phyloP scores from a whole-genome alignment of 2,797 vertebrate genomes.

The Sus cebifrons region DNA sequence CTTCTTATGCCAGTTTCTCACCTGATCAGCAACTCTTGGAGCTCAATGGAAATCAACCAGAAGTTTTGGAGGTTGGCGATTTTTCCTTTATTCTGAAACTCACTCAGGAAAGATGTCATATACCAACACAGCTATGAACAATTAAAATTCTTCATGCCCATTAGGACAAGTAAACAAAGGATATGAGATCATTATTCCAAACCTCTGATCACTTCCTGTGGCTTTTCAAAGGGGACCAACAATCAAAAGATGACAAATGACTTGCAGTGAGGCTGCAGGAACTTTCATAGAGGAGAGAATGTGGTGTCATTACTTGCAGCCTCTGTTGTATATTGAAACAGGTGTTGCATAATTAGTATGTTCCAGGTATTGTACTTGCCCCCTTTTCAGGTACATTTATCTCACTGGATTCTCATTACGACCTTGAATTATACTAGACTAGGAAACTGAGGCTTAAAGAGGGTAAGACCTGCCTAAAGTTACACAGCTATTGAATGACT shows the following conservation, averaged over 20 bases:
- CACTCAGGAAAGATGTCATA: slow-evolving; percentile 25
- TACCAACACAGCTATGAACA: slow-evolving; percentile 4
- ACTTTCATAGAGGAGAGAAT: not conserved
- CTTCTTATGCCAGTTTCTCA: not conserved
- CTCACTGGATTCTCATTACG: not conserved
- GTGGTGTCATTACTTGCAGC: not conserved
- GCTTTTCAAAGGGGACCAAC: not conserved
- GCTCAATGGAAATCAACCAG: not conserved
- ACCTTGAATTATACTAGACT: not conserved
- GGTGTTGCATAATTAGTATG: not conserved
- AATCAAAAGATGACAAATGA: not conserved
- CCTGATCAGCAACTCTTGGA: not conserved
- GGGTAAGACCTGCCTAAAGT: slow-evolving; percentile 66
- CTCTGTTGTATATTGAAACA: not conserved
- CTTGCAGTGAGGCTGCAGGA: not conserved
- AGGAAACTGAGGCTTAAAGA: slow-evolving; percentile 53
- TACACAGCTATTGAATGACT: slow-evolving; percentile 64
- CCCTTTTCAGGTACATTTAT: not conserved
- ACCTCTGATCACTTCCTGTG: slow-evolving; percentile 1
- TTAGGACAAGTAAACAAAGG: not conserved
- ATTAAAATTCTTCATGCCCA: not conserved
- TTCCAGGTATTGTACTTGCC: not conserved
- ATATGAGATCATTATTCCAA: slow-evolving; percentile 9
- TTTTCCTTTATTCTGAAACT: slow-evolving; percentile 59
- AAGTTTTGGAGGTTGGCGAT: not conserved